Percentiles rank a stretch among this genome's conserved stretches.
Conservation (phyloP, 2,113 vertebrate genomes). For the Hydrochoerus hydrochaeris region DNA sequence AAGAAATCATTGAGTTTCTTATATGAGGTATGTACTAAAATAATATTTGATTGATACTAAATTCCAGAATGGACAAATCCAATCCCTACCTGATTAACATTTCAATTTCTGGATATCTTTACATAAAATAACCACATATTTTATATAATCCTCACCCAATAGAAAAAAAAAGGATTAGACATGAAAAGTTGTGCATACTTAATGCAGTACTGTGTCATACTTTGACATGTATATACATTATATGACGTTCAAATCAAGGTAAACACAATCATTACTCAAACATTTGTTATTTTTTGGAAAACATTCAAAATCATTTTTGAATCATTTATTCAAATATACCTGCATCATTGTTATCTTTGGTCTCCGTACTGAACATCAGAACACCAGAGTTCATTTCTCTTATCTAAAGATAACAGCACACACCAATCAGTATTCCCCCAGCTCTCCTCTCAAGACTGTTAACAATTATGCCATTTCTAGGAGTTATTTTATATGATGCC, state of each 20-base stretch:
- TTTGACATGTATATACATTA: not conserved
- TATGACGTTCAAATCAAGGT: not conserved
- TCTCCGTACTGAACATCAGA: not conserved
- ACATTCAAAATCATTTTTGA: not conserved
- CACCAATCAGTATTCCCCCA: not conserved
- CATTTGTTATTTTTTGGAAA: not conserved
- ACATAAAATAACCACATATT: not conserved
- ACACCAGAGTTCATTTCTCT: not conserved
- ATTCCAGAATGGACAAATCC: not conserved
- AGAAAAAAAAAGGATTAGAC: not conserved
- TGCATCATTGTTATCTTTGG: not conserved
- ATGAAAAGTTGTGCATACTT: not conserved
- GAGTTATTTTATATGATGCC: not conserved
- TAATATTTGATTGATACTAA: constrained; percentile 5
- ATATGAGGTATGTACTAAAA: not conserved
- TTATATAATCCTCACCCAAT: not conserved
- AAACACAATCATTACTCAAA: not conserved
- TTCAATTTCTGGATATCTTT: not conserved
- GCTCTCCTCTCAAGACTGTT: not conserved
- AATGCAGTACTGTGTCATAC: not conserved
- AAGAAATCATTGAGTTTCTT: not conserved
- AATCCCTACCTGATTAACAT: not conserved
- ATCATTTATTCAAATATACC: not conserved
- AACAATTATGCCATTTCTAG: not conserved
- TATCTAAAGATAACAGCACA: not conserved